Evolutionary conservation across 2,797 vertebrate genomes (phyloP).

Genomic region (Austrolebias charrua): DNA sequence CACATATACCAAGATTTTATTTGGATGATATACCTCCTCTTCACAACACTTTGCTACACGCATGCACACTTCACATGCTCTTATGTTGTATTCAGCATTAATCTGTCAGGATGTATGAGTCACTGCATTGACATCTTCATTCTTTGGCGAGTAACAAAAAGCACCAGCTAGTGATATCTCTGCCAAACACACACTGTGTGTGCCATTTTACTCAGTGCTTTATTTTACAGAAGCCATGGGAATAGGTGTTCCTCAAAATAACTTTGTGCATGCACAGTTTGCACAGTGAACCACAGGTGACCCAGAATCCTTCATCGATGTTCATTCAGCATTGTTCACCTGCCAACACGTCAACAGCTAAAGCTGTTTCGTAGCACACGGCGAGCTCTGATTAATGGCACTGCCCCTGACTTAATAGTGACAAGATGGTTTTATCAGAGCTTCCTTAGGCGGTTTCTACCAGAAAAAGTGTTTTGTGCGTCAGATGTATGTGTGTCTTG

Average conservation of each 20-base stretch:
- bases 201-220: slow-evolving; percentile 35
- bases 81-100: slow-evolving; percentile 49
- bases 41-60: background rate
- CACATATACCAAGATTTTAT: slow-evolving; percentile 14
- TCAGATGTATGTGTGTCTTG: slow-evolving; percentile 44
- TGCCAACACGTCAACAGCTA: slow-evolving; percentile 53
- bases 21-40: slow-evolving; percentile 27
- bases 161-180: slow-evolving; percentile 46
- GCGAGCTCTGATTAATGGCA: slow-evolving; percentile 47
- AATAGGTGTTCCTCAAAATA: slow-evolving; percentile 52
- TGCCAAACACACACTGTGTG: slow-evolving; percentile 42
- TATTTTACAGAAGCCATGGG: slow-evolving; percentile 35
- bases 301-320: slow-evolving; percentile 51
- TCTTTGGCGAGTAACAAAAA: slow-evolving; percentile 52
- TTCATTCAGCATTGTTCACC: slow-evolving; percentile 45
- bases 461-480: slow-evolving; percentile 42
- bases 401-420: slow-evolving; percentile 45
- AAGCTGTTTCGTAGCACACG: slow-evolving; percentile 37
- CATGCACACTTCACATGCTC: slow-evolving; percentile 4
- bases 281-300: slow-evolving; percentile 40
- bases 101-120: slow-evolving; percentile 57
- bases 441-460: slow-evolving; percentile 45
- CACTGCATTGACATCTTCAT: slow-evolving; percentile 55
- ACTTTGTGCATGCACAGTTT: slow-evolving; percentile 34
- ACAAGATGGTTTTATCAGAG: slow-evolving; percentile 62